Percentiles rank a stretch among this genome's conserved stretches.
Evolutionary conservation across 37 sponge, comb jelly and placozoan species (phyloP).

Genomic region (Cladorhizidae sp.): DNA sequence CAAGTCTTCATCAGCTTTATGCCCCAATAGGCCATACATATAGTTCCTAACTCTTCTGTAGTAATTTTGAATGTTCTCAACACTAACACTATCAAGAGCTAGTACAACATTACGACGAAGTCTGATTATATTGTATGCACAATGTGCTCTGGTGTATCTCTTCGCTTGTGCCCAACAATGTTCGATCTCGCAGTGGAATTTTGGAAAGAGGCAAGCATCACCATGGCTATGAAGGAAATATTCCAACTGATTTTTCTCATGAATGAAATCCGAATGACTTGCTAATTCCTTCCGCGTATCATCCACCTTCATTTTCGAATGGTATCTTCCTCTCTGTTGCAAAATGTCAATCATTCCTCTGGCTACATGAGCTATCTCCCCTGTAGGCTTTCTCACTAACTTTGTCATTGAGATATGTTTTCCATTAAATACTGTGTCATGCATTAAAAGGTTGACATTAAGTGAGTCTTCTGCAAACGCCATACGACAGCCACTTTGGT

Average conservation of each 20-base stretch:
- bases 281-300: no score
- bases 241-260: no score
- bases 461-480: slow-evolving; percentile 49
- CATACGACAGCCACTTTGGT: slow-evolving; percentile 17
- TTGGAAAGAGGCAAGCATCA: neutral
- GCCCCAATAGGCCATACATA: slow-evolving; percentile 15
- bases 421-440: slow-evolving; percentile 23
- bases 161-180: neutral
- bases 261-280: no score
- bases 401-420: neutral
- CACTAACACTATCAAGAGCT: neutral
- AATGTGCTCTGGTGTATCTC: neutral
- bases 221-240: no score
- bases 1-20: neutral
- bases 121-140: neutral
- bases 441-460: slow-evolving; percentile 13
- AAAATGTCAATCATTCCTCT: neutral
- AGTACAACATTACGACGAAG: neutral
- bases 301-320: no score
- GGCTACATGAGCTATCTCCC: neutral
- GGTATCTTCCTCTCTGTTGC: slow-evolving; percentile 3
- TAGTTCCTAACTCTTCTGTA: neutral
- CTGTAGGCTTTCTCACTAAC: neutral
- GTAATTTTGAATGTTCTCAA: slow-evolving; percentile 13
- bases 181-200: neutral